Base-by-base conservation (phyloP, 2,797 vertebrate species). In the Sebastolobus altivelis region DNA sequence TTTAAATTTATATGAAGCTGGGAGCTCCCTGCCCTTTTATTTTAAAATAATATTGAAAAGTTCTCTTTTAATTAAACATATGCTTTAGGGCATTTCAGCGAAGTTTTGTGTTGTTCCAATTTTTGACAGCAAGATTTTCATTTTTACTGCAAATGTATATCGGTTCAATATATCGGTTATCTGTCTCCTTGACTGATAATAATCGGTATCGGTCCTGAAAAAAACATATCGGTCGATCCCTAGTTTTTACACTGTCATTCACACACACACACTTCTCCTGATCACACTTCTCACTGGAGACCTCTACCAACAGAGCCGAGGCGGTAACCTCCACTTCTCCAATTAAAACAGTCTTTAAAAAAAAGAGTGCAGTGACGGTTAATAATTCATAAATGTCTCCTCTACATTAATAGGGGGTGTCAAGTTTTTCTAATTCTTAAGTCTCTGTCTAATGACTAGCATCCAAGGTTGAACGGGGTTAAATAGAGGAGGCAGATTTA, bases 301-400 rank as follows among this genome's bases (percentile, higher is more conserved):
- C 54, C 31, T 82, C 37, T 12, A 55, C 65, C 49, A 66, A 37
- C 33, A 81, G 55, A 75, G 55, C 25, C 37, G 49, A 22, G 33
- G 29, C 29, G 40, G 54, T 25, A 22, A 69, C 62, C 62, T 65
- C 22, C 40, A 54, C 31, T 20, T 54, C 56, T 13, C 37, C 25
- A 79, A 73, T 81, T 79, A 82, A 80, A 66, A 66, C 18, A 29
- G 37, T 65, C 75, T 79, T 79, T 61, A 56, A 72, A 72, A 29
- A n/a, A 29, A n/a, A 46, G 29, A 75, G 12, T 46, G 40, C 13
- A 5, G 9, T 13, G 14, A 80, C 40, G 70, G 46, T 35, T 71
- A 87, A 87, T 81, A 65, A 83, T 82, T 82, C 59, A 77, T 72
- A 75, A 86, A 83, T 22, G 40, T 75, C 60, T 77, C 25, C 43